These are phyloP conservation scores for Parthenolecanium corni DNA, from an alignment of 2,888 invertebrate genomes.

Conservation along the genomic window DNA sequence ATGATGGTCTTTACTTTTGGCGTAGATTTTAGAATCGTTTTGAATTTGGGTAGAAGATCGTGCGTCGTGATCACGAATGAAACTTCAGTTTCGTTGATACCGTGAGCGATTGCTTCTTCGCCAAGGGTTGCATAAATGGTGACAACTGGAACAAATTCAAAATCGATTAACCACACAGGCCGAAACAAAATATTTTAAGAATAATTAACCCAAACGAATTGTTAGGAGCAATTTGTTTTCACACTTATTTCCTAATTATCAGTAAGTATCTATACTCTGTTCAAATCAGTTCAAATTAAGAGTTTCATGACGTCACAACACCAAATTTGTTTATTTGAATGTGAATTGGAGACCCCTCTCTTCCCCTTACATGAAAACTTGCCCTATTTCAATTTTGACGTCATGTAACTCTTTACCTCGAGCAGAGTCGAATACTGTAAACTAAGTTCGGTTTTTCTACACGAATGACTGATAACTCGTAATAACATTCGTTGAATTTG, in stretches of 20 bases:
- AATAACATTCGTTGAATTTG: too few relatives aligned
- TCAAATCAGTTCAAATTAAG: too few relatives aligned
- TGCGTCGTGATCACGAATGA: constrained; percentile 84
- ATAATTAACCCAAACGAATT: constrained; percentile 3
- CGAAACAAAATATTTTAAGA: too few relatives aligned
- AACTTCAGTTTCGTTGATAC: constrained; percentile 93
- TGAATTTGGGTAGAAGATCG: constrained; percentile 84
- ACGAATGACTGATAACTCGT: too few relatives aligned
- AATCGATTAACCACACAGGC: constrained; percentile 31
- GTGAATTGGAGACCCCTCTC: not conserved
- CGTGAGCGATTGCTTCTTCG: constrained; percentile 91
- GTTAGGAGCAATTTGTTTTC: not conserved
- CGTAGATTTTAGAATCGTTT: constrained; percentile 57
- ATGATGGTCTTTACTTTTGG: constrained; percentile 67
- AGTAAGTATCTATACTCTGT: too few relatives aligned
- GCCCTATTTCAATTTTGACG: too few relatives aligned
- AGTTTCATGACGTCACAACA: too few relatives aligned
- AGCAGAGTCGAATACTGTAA: too few relatives aligned
- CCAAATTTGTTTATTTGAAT: not conserved
- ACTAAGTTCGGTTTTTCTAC: too few relatives aligned
- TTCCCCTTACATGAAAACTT: too few relatives aligned
- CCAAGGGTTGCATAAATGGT: constrained; percentile 95
- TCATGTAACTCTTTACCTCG: too few relatives aligned
- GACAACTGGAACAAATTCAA: constrained; percentile 51
- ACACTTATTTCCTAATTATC: too few relatives aligned